phyloP scores from a whole-genome alignment of 2,888 invertebrate species.

The Meghimatium bilineatum region DNA sequence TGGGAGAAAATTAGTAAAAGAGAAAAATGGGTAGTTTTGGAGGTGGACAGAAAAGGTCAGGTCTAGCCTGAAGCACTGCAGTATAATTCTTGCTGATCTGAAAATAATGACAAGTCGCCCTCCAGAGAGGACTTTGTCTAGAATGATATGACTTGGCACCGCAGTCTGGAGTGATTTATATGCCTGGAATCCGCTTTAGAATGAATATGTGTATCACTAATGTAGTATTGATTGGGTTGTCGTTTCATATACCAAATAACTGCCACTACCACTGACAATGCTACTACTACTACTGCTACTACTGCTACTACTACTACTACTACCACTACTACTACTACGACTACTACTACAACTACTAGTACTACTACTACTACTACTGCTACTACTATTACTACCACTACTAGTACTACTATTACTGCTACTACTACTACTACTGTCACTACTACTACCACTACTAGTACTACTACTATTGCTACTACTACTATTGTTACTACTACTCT shows the following conservation, averaged over 20 bases:
- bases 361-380: conserved; percentile 10
- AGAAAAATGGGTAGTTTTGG: too few species aligned
- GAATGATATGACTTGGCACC: too few species aligned
- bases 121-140: too few species aligned
- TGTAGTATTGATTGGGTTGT: too few species aligned
- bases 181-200: too few species aligned
- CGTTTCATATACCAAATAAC: not conserved
- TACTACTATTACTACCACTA: conserved; percentile 6
- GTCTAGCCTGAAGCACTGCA: too few species aligned
- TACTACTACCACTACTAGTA: not conserved
- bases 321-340: conserved; percentile 7
- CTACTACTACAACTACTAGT: conserved; percentile 2
- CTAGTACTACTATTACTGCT: not conserved
- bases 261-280: not conserved
- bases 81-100: too few species aligned
- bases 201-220: too few species aligned
- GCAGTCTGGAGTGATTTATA: too few species aligned
- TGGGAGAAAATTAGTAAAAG: too few species aligned
- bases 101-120: too few species aligned
- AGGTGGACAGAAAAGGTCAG: too few species aligned
- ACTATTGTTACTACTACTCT: not conserved
- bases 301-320: conserved; percentile 11
- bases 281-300: conserved; percentile 10
- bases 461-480: not conserved
- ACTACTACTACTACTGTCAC: not conserved